Evolutionary conservation across 2,797 vertebrate species (phyloP).

Genomic region (Potorous gilbertii): DNA sequence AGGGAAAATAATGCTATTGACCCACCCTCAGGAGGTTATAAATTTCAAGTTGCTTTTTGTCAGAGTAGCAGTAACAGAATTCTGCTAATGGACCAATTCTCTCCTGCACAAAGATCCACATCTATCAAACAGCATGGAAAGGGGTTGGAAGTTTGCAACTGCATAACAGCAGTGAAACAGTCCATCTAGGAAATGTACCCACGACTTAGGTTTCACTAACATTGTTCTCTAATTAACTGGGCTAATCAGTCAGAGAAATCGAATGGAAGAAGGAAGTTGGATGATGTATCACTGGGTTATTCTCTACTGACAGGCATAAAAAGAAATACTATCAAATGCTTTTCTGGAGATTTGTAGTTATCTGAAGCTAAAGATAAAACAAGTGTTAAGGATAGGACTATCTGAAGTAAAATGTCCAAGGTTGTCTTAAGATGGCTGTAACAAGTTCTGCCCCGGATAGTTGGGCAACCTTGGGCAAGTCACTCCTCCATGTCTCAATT

Average conservation of each 20-base stretch:
- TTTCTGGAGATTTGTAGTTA: neutral
- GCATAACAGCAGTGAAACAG: neutral
- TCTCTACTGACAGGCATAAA: neutral
- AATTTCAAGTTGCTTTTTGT: conserved; percentile 8
- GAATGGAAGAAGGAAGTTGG: neutral
- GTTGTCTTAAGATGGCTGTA: neutral
- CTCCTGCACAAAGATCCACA: neutral
- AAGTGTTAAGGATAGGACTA: neutral
- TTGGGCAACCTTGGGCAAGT: neutral
- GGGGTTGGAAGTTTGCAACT: neutral
- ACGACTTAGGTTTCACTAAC: neutral
- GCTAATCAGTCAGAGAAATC: neutral
- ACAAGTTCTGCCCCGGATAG: neutral
- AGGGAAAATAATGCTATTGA: conserved; percentile 13
- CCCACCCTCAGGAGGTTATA: neutral
- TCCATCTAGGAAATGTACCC: neutral
- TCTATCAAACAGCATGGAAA: neutral
- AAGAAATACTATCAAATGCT: neutral
- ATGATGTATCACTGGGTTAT: neutral
- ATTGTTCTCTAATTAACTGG: neutral
- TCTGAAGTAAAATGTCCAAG: neutral
- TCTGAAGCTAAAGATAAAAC: neutral
- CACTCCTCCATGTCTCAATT: conserved; percentile 3
- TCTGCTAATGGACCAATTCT: neutral
- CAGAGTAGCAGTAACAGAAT: neutral